Conservation (phyloP, 2,797 vertebrate genomes). For the Coendou prehensilis region DNA sequence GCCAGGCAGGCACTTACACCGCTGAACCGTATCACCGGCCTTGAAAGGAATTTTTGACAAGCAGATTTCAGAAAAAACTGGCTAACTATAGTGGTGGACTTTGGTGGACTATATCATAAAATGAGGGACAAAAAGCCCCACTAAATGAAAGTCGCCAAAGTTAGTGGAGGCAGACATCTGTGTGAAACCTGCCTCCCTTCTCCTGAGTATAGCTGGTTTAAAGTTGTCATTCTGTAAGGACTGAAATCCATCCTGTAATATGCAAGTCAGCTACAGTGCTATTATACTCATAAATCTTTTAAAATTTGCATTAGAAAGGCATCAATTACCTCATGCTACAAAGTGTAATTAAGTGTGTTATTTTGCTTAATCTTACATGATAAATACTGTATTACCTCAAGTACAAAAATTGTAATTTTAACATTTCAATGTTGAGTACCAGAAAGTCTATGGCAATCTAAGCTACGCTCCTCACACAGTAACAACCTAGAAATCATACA, state of each 20-base stretch:
- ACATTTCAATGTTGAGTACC: background rate
- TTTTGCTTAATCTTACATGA: background rate
- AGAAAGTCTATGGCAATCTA: background rate
- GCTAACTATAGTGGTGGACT: background rate
- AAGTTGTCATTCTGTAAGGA: background rate
- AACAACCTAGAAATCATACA: background rate
- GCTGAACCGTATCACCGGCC: too few species aligned
- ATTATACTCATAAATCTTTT: background rate
- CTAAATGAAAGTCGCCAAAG: background rate
- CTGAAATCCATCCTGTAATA: background rate
- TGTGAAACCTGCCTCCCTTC: background rate
- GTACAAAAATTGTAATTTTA: conserved; percentile 48
- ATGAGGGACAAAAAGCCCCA: background rate
- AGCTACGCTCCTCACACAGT: background rate
- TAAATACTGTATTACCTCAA: background rate
- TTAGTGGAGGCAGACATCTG: background rate
- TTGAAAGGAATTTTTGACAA: background rate
- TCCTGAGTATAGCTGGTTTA: background rate
- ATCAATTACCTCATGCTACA: background rate
- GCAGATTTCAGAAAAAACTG: background rate
- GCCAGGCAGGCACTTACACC: too few species aligned
- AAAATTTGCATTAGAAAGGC: conserved; percentile 27
- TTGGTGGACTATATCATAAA: background rate
- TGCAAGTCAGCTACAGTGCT: background rate
- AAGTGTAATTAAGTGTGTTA: conserved; percentile 14